These are phyloP conservation scores for Allygus modestus DNA, from an alignment of 2,888 invertebrate genomes.

Conservation along the genomic window DNA sequence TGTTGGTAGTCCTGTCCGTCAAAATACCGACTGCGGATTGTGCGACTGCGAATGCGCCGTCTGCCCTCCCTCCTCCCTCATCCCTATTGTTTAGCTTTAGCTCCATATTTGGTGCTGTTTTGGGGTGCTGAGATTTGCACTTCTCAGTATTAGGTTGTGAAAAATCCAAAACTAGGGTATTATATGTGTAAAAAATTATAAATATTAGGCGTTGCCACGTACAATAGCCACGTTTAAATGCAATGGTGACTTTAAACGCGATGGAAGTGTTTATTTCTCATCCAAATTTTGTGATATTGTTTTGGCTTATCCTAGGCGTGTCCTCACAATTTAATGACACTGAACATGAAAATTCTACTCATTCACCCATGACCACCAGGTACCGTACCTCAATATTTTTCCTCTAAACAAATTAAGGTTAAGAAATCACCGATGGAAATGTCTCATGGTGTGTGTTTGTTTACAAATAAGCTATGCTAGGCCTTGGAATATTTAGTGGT, in stretches of 20 bases:
- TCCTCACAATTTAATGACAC: slow-evolving; percentile 57
- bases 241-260: not conserved
- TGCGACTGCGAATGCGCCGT: slow-evolving; percentile 26
- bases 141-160: not conserved
- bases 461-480: too few species aligned
- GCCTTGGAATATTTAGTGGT: too few species aligned
- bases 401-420: too few species aligned
- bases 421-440: too few species aligned
- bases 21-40: not conserved
- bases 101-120: slow-evolving; percentile 23
- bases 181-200: not conserved
- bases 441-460: too few species aligned
- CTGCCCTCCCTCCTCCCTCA: not conserved
- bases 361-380: not conserved
- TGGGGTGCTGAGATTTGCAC: not conserved
- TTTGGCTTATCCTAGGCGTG: slow-evolving; percentile 53
- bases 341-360: slow-evolving; percentile 32
- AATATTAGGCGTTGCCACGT: not conserved
- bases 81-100: slow-evolving; percentile 16
- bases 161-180: not conserved
- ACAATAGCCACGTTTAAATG: not conserved
- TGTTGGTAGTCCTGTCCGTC: not conserved
- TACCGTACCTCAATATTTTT: too few species aligned
- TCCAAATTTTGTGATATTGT: slow-evolving; percentile 35
- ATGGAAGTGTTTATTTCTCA: not conserved